Conservation (phyloP, 2,797 vertebrate genomes). For the Diceros bicornis region DNA sequence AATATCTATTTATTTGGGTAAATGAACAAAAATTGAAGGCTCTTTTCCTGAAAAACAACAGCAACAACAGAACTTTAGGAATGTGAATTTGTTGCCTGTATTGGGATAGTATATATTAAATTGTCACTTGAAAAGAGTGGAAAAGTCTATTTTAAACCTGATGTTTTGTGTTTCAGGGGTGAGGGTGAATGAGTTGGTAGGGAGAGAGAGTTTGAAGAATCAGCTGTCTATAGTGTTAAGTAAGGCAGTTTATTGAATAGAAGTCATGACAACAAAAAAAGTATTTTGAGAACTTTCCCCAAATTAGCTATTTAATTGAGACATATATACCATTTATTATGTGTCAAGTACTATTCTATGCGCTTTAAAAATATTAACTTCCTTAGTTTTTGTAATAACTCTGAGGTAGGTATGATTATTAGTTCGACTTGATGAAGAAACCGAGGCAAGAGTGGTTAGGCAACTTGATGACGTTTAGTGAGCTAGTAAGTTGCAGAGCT, state of each 20-base stretch:
- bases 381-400: background rate
- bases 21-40: background rate
- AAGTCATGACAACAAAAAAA: background rate
- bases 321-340: background rate
- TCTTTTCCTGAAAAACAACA: background rate
- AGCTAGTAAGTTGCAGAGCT: background rate
- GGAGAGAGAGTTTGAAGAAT: background rate
- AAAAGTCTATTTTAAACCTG: background rate
- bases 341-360: background rate
- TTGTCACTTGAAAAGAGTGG: background rate
- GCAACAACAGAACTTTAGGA: background rate
- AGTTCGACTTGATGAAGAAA: background rate
- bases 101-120: background rate
- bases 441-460: background rate
- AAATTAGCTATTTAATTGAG: background rate
- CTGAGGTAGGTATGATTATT: background rate
- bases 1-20: background rate
- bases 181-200: background rate
- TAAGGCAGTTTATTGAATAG: background rate
- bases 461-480: background rate
- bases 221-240: background rate
- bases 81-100: background rate
- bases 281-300: background rate
- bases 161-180: background rate
- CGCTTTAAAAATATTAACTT: background rate